phyloP scores from a whole-genome alignment of 2,113 vertebrate species.

The Arothron firmamentum region DNA sequence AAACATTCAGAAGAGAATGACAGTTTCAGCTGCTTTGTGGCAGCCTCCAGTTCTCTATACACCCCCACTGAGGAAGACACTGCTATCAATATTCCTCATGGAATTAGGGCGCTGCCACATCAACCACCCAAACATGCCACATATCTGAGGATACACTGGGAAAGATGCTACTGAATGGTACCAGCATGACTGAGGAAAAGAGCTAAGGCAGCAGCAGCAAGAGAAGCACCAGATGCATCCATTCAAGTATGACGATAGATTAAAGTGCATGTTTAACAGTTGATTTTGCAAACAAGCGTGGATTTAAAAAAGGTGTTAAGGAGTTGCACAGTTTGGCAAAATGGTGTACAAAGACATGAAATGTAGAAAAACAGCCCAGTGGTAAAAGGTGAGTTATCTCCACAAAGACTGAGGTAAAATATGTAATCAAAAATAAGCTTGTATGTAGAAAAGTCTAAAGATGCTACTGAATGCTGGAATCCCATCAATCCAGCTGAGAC shows the following conservation, averaged over 20 bases:
- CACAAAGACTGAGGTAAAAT: constrained; percentile 32
- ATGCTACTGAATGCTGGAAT: too few species aligned
- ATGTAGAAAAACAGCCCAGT: constrained; percentile 25
- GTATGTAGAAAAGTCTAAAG: constrained; percentile 29
- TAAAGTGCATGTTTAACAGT: constrained; percentile 66
- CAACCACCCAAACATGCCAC: constrained; percentile 16
- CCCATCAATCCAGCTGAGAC: constrained; percentile 2
- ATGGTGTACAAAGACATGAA: not conserved
- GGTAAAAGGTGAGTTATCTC: constrained; percentile 18
- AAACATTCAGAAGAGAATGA: constrained; percentile 24
- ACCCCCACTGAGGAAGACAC: constrained; percentile 25
- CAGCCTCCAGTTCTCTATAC: constrained; percentile 10
- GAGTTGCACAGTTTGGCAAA: constrained; percentile 71
- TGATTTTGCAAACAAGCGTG: constrained; percentile 53
- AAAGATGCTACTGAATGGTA: constrained; percentile 17
- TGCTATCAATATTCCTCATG: constrained; percentile 36
- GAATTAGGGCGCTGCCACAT: constrained; percentile 32
- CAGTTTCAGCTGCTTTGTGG: constrained; percentile 16
- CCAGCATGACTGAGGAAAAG: constrained; percentile 18
- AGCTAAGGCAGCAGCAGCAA: constrained; percentile 32
- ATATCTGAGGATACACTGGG: constrained; percentile 24
- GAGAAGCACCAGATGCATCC: constrained; percentile 30
- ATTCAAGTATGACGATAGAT: constrained; percentile 16
- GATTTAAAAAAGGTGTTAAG: constrained; percentile 65
- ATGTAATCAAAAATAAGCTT: constrained; percentile 40